phyloP scores from a whole-genome alignment of 2,797 vertebrate genomes.

The Poecilia wingei region DNA sequence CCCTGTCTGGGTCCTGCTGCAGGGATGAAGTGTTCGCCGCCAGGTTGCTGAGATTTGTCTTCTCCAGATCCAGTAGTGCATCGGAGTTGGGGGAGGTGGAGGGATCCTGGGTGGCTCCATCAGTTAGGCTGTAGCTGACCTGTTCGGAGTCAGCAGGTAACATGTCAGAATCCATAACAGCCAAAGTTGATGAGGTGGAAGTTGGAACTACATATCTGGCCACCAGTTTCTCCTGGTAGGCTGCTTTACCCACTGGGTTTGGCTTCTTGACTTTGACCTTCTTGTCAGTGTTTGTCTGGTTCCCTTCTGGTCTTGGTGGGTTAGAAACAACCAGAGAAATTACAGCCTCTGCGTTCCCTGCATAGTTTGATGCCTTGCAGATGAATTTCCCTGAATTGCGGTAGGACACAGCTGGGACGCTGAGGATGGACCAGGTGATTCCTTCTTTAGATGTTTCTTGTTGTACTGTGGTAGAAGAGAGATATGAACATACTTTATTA shows the following conservation, averaged over 20 bases:
- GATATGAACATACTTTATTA: background rate
- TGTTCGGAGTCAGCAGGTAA: slow-evolving; percentile 56
- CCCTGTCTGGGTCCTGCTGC: slow-evolving; percentile 83
- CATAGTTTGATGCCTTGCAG: slow-evolving; percentile 93
- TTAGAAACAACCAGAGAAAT: slow-evolving; percentile 91
- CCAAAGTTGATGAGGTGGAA: slow-evolving; percentile 59
- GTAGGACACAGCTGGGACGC: slow-evolving; percentile 87
- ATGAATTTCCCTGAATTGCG: slow-evolving; percentile 93
- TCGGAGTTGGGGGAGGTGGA: slow-evolving; percentile 62
- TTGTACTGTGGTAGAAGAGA: slow-evolving; percentile 82
- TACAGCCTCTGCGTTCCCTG: slow-evolving; percentile 88
- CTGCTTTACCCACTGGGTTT: slow-evolving; percentile 81
- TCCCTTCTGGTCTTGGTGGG: slow-evolving; percentile 77
- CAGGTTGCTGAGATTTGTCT: slow-evolving; percentile 83
- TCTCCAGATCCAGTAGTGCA: slow-evolving; percentile 77
- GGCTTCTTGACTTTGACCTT: slow-evolving; percentile 79
- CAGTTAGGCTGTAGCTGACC: slow-evolving; percentile 69
- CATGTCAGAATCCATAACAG: slow-evolving; percentile 46
- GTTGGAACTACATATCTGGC: slow-evolving; percentile 83
- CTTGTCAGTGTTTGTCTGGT: slow-evolving; percentile 75
- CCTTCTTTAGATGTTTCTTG: slow-evolving; percentile 93
- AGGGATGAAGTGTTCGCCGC: slow-evolving; percentile 83
- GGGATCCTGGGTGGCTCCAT: slow-evolving; percentile 58
- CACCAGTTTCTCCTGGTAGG: slow-evolving; percentile 88
- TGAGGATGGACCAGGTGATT: slow-evolving; percentile 92